Conservation (phyloP, 2,113 vertebrate species). For the Guaruba guarouba region DNA sequence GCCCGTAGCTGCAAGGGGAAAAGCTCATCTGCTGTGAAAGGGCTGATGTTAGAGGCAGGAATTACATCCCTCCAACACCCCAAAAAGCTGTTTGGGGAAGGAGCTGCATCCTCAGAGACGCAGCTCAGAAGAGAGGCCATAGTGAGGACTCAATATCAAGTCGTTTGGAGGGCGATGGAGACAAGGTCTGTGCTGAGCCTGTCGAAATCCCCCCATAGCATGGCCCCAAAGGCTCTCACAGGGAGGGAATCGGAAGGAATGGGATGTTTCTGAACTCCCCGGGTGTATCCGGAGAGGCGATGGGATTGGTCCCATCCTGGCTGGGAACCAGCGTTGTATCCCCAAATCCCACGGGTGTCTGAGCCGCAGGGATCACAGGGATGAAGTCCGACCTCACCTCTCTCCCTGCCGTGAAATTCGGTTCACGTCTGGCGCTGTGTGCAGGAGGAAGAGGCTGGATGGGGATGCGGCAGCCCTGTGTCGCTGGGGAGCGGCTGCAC, state of each 20-base stretch:
- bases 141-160: background rate
- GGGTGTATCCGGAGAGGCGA: background rate
- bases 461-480: accelerated
- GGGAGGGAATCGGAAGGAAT: background rate
- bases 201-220: background rate
- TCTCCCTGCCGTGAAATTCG: accelerated
- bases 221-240: background rate
- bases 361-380: background rate
- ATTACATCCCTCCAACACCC: background rate
- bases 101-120: background rate
- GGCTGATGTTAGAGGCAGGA: background rate
- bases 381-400: background rate
- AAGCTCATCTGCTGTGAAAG: background rate
- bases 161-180: background rate
- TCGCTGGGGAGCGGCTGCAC: background rate
- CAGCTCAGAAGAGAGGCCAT: background rate
- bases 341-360: background rate
- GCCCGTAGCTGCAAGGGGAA: background rate
- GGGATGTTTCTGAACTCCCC: background rate
- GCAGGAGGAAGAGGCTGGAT: background rate
- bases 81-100: background rate
- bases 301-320: background rate
- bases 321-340: accelerated
- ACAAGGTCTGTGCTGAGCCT: background rate
- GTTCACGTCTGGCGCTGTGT: background rate